Percentiles rank a stretch among this genome's conserved stretches.
Conservation (phyloP, 2,888 invertebrate genomes). For the Nomada ferruginata region DNA sequence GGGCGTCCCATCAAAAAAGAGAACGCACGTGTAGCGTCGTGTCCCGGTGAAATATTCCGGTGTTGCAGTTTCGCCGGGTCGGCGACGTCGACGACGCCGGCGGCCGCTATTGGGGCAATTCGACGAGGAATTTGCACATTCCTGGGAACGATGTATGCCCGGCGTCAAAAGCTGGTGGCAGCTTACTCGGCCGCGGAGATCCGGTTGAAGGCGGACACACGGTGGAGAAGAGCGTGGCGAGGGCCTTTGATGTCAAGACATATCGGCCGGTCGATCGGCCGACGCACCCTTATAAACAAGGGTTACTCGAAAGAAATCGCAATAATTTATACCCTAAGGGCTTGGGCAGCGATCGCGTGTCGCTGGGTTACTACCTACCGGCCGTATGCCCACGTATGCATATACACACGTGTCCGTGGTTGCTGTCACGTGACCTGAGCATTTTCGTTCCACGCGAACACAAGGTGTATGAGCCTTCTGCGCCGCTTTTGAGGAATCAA, state of each 20-base stretch:
- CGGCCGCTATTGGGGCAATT: slow-evolving; percentile 27
- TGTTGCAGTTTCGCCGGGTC: slow-evolving; percentile 1
- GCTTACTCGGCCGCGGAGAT: slow-evolving; percentile 63
- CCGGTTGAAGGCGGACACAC: slow-evolving; percentile 60
- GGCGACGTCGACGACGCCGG: background rate
- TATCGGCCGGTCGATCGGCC: slow-evolving; percentile 79
- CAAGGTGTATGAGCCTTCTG: slow-evolving; percentile 34
- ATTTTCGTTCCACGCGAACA: slow-evolving; percentile 68
- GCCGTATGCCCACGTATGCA: slow-evolving; percentile 54
- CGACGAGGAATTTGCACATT: slow-evolving; percentile 54
- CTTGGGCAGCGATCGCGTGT: slow-evolving; percentile 81
- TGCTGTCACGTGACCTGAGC: slow-evolving; percentile 68
- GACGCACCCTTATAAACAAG: slow-evolving; percentile 82
- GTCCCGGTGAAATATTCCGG: slow-evolving; percentile 40
- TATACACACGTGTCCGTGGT: slow-evolving; percentile 36
- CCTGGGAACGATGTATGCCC: slow-evolving; percentile 6
- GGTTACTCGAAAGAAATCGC: slow-evolving; percentile 81
- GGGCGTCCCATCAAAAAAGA: slow-evolving; percentile 49
- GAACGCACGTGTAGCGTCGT: slow-evolving; percentile 31
- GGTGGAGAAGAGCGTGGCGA: slow-evolving; percentile 63
- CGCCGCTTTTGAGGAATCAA: slow-evolving; percentile 62
- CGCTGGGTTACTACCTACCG: slow-evolving; percentile 71
- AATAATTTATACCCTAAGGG: slow-evolving; percentile 81
- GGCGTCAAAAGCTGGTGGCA: slow-evolving; percentile 9
- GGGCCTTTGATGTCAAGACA: slow-evolving; percentile 81